Percentiles rank a stretch among this genome's conserved stretches.
These are phyloP conservation scores for Cephalotes varians DNA, from an alignment of 2,888 invertebrate genomes.

Conservation along the genomic window DNA sequence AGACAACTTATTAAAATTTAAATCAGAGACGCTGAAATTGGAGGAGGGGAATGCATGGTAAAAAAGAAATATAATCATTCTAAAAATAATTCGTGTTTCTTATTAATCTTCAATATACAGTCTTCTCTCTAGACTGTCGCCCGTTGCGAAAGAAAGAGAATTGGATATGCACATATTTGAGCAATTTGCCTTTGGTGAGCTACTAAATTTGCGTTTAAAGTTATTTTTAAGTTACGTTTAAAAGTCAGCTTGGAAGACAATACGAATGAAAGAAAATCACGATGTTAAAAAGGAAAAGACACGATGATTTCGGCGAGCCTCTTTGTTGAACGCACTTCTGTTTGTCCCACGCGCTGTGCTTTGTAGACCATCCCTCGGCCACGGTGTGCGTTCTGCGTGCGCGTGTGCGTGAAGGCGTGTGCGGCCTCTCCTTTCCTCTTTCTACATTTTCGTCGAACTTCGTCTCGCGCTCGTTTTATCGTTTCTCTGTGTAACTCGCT, in stretches of 20 bases:
- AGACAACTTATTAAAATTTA: background rate
- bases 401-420: background rate
- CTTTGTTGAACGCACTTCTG: constrained; percentile 36
- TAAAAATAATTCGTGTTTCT: background rate
- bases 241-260: background rate
- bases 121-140: background rate
- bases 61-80: background rate
- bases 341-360: constrained; percentile 39
- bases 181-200: background rate
- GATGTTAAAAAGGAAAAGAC: constrained; percentile 2
- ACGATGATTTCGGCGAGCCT: constrained; percentile 10
- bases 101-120: background rate
- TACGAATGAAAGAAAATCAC: background rate
- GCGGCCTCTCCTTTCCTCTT: constrained; percentile 12
- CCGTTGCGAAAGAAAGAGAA: background rate
- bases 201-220: background rate
- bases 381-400: constrained; percentile 1
- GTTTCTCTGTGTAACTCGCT: constrained; percentile 22
- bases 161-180: background rate
- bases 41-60: background rate
- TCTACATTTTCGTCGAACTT: constrained; percentile 16
- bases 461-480: constrained; percentile 21
- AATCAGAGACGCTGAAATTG: background rate
- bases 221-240: background rate
- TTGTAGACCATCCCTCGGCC: constrained; percentile 32